Evolutionary conservation across 2,888 invertebrate genomes (phyloP), one percentile per base, ranked within the genome.

Genomic region (Margaritifera margaritifera): DNA sequence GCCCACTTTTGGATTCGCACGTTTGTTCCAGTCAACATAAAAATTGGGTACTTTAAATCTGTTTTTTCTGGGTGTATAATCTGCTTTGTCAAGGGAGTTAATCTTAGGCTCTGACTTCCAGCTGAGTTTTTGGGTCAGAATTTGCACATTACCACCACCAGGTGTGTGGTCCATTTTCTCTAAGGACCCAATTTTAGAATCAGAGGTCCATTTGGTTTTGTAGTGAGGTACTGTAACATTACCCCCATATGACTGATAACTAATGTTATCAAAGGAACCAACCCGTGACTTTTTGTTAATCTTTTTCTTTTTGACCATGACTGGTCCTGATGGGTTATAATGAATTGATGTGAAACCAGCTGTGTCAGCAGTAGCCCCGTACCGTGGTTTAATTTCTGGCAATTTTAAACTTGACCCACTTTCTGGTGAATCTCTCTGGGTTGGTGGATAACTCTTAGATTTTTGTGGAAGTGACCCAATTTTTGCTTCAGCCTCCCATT

Each of bases 61-160:
- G 25, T 63, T 51, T 54, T 64, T 71, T 24, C 69, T 72, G 15
- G 83, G 83, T 24, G 66, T 70, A 71, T 86, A 82, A 25, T 77
- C 63, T n/a, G 65, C 65, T 68, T 86, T 84, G 15, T 80, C 78
- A 59, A 83, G 58, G 8, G 86, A 84, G 6, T 80, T 80, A 22
- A 85, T 76, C 65, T 82, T 77, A 5, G 85, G 61, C 24, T 78
- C 73, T 0, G 79, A 74, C 57, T 79, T 80, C 83, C 83, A 85
- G 31, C 75, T 72, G 18, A 74, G 75, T 66, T 76, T 79, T 27
- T 80, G 72, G 54, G 75, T 71, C 60, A 77, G 71, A 31, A 79
- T 72, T 59, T 75, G 74, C n/a, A 82, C 78, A 63, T 82, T 77
- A 27, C 81, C 81, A 24, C 70, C 78, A 57, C 75, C 78, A 11